Evolutionary conservation across 1,140 invertebrate species (phyloP), one percentile per base, ranked within the genome.

Genomic region (Drosophila nikananu): DNA sequence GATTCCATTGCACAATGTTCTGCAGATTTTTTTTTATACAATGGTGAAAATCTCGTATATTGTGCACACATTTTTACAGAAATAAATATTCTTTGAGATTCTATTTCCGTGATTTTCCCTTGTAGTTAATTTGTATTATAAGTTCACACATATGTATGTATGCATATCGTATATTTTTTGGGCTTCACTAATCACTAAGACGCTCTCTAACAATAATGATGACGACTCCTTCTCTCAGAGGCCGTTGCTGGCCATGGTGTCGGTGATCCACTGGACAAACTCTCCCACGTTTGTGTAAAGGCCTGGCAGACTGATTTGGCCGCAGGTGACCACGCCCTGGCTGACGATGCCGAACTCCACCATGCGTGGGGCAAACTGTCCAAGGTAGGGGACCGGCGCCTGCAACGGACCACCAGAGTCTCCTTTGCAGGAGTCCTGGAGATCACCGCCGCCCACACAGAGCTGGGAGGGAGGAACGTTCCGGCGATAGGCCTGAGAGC

Each of bases 371-470:
- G 71, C 66, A 48, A 64, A 89, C 49, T 71, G 67, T 1, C 72
- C 80, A 32, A 84, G 17, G 21, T 80, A 91, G 12, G 54, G 54
- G 2, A 74, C 77, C 0, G 77, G 77, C 0, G 83, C 81, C 23
- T 80, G 81, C 21, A 94, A 65, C 0, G 94, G 93, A 8, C 94
- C 93, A 1, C 93, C 93, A 12, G 93, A 93, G 63, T 94, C 93
- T 0, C 96, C 96, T 46, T 93, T 91, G 67, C 95, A 96, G 0
- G 95, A 95, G 76, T 96, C 95, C 58, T 90, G 87, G 37, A 87
- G 19, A 10, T 91, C 87, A 8, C 70, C 83, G 2, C 83, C 89
- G n/a, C 87, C 86, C 35, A 91, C 86, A n/a, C 89, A 91, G 0
- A 91, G 62, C 48, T 91, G 89, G 0, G 54, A 70, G 9, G 13